Evolutionary conservation across 2,113 vertebrate species (phyloP).

Genomic region (Azemiops feae): DNA sequence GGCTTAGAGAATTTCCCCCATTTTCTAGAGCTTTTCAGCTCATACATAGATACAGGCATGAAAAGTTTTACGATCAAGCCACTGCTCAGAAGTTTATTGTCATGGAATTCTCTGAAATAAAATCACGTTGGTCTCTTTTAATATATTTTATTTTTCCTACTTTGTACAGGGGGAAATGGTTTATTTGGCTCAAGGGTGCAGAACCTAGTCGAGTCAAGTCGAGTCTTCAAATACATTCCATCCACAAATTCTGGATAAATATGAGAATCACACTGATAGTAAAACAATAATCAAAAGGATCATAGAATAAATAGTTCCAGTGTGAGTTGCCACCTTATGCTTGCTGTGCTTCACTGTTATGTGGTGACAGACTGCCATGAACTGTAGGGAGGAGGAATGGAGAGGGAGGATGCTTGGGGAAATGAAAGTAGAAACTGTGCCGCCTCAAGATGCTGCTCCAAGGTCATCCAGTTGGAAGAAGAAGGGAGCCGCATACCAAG

Average conservation of each 20-base stretch:
- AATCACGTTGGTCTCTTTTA: not conserved
- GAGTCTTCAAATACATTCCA: not conserved
- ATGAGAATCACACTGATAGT: not conserved
- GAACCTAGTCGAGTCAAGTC: not conserved
- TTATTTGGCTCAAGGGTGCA: not conserved
- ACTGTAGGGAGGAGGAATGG: not conserved
- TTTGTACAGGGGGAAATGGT: not conserved
- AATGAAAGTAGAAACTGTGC: not conserved
- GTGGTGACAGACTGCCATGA: not conserved
- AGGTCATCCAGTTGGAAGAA: not conserved
- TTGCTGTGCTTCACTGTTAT: not conserved
- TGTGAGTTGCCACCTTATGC: not conserved
- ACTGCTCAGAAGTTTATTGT: not conserved
- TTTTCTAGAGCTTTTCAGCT: not conserved
- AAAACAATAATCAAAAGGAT: not conserved
- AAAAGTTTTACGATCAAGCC: not conserved
- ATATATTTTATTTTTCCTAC: not conserved
- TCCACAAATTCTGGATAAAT: not conserved
- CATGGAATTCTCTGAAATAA: not conserved
- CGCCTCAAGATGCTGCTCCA: not conserved
- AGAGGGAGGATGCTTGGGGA: not conserved
- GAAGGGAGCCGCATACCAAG: not conserved
- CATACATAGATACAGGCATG: not conserved
- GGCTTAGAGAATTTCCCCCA: not conserved
- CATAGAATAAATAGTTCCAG: not conserved